Conservation (phyloP, 2,797 vertebrate species). For the Sebastes paucispinis region DNA sequence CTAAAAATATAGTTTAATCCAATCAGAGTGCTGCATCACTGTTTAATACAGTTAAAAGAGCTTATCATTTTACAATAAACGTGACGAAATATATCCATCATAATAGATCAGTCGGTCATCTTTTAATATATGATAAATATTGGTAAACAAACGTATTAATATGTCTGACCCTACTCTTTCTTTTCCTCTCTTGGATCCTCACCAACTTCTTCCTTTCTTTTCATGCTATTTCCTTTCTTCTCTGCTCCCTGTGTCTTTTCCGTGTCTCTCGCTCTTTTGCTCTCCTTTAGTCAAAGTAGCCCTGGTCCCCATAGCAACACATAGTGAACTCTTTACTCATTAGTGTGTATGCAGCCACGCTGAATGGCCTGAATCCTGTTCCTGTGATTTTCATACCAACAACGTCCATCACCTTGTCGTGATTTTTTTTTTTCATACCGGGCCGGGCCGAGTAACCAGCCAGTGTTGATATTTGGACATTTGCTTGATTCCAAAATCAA, state of each 20-base stretch:
- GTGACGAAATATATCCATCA: not conserved
- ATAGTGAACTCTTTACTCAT: constrained; percentile 75
- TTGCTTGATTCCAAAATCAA: constrained; percentile 26
- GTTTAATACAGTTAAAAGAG: constrained; percentile 15
- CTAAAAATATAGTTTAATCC: constrained; percentile 36
- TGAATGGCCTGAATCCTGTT: constrained; percentile 57
- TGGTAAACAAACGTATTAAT: constrained; percentile 4
- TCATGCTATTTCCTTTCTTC: constrained; percentile 24
- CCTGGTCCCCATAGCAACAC: constrained; percentile 78
- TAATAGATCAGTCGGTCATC: not conserved
- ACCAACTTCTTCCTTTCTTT: constrained; percentile 40
- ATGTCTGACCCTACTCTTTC: constrained; percentile 12
- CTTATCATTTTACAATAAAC: constrained; percentile 4
- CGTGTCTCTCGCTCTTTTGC: constrained; percentile 78
- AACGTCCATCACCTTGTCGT: constrained; percentile 14
- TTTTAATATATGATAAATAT: not conserved
- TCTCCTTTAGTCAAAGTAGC: constrained; percentile 74
- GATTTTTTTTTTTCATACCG: constrained; percentile 21
- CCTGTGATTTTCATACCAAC: constrained; percentile 51
- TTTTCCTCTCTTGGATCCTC: constrained; percentile 66
- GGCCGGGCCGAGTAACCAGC: not conserved
- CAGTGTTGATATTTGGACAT: constrained; percentile 2
- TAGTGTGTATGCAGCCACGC: constrained; percentile 57
- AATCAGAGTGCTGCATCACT: constrained; percentile 26
- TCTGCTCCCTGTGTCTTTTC: constrained; percentile 68